A percentile compares a stretch with the other conserved stretches of the same genome.
phyloP scores from a whole-genome alignment of 2,113 vertebrate species.

The Murina feae region DNA sequence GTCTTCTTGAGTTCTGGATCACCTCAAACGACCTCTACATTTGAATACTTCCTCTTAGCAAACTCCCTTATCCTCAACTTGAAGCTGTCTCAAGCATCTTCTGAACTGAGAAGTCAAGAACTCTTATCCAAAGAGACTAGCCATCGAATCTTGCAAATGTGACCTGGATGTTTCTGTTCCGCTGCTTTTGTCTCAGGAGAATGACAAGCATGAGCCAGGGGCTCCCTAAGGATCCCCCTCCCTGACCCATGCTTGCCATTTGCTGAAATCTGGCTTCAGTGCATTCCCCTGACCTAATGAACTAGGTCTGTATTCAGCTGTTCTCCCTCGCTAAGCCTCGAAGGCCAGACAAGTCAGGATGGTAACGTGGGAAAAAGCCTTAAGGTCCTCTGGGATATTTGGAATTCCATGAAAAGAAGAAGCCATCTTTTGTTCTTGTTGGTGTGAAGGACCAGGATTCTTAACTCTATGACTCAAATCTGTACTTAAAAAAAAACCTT shows the following conservation, averaged over 20 bases:
- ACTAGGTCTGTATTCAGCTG: background rate
- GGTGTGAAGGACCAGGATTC: background rate
- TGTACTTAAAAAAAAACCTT: background rate
- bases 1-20: background rate
- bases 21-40: background rate
- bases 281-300: background rate
- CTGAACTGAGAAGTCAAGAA: background rate
- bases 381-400: background rate
- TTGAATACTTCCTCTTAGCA: background rate
- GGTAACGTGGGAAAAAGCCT: background rate
- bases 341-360: background rate
- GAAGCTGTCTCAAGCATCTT: background rate
- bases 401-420: conserved; percentile 25
- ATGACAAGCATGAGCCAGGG: background rate
- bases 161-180: background rate
- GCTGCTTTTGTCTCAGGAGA: background rate
- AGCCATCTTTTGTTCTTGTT: background rate
- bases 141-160: background rate
- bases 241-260: background rate
- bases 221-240: background rate
- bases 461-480: background rate
- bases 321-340: background rate
- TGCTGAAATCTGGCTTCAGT: background rate
- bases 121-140: background rate
- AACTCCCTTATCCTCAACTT: background rate